Percentiles rank a stretch among this genome's conserved stretches.
Evolutionary conservation across 2,113 vertebrate species (phyloP).

Genomic region (Phoxinus phoxinus): DNA sequence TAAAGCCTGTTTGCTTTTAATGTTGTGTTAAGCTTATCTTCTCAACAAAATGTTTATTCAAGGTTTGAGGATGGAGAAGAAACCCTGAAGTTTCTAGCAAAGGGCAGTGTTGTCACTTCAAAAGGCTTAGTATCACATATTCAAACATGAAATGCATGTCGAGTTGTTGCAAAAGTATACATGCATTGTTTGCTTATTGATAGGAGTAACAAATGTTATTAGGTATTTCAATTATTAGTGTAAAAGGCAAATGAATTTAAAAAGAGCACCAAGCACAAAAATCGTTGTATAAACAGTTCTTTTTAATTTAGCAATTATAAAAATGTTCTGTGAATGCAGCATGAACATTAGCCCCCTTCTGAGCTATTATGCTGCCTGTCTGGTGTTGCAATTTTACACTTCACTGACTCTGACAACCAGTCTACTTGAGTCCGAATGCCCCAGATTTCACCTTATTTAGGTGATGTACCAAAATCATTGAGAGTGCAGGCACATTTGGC

Average conservation of each 20-base stretch:
- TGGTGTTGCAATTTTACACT: slow-evolving; percentile 86
- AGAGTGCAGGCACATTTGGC: slow-evolving; percentile 62
- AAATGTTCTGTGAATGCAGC: slow-evolving; percentile 83
- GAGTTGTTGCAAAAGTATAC: slow-evolving; percentile 35
- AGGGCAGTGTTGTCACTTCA: slow-evolving; percentile 12
- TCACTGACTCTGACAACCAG: slow-evolving; percentile 79
- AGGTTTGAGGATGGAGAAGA: not conserved
- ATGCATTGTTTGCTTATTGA: slow-evolving; percentile 53
- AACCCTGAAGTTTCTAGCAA: not conserved
- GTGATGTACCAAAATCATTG: slow-evolving; percentile 76
- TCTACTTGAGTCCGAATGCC: slow-evolving; percentile 75
- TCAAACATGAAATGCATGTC: not conserved
- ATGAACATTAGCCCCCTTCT: slow-evolving; percentile 83
- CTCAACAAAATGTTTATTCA: not conserved
- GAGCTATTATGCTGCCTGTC: slow-evolving; percentile 84
- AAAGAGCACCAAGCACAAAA: slow-evolving; percentile 63
- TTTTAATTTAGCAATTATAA: slow-evolving; percentile 83
- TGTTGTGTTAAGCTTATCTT: not conserved
- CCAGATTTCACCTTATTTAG: slow-evolving; percentile 85
- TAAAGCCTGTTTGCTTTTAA: not conserved
- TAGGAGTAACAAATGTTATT: slow-evolving; percentile 52
- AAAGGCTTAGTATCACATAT: not conserved
- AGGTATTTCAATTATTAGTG: slow-evolving; percentile 46
- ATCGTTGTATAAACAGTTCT: slow-evolving; percentile 65
- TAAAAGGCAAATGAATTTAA: slow-evolving; percentile 52